phyloP scores from a whole-genome alignment of 2,113 vertebrate genomes.

The Syngnathus scovelli region DNA sequence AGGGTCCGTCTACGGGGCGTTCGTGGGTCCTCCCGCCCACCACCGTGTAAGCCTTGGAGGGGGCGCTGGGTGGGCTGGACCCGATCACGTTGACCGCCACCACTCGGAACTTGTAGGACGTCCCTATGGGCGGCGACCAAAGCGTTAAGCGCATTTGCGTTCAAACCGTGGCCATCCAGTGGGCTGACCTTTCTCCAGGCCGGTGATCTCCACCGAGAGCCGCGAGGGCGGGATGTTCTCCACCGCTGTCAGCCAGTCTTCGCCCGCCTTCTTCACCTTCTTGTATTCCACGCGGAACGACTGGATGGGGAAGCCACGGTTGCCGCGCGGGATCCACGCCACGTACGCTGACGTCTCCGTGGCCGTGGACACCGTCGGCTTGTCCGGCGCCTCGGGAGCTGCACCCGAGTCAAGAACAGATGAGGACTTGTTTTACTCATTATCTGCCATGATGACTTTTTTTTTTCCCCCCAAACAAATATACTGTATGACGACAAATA shows the following conservation, averaged over 20 bases:
- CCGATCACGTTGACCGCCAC: constrained; percentile 90
- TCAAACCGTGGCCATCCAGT: neutral
- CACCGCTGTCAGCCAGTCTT: constrained; percentile 86
- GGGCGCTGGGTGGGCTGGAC: constrained; percentile 86
- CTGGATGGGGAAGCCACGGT: constrained; percentile 92
- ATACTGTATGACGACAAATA: no score
- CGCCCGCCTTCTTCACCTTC: constrained; percentile 86
- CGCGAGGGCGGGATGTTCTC: constrained; percentile 90
- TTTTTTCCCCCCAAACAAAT: no score
- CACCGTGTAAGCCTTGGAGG: constrained; percentile 86
- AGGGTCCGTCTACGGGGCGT: constrained; percentile 87
- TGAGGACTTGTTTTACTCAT: neutral
- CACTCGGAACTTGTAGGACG: constrained; percentile 91
- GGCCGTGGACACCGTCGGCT: constrained; percentile 92
- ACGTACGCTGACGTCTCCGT: constrained; percentile 93
- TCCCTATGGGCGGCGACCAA: constrained; percentile 65
- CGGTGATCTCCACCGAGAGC: constrained; percentile 92
- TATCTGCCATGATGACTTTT: no score
- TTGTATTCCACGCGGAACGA: constrained; percentile 92
- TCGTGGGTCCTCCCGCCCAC: constrained; percentile 80
- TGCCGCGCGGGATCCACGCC: constrained; percentile 96
- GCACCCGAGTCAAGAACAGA: constrained; percentile 8
- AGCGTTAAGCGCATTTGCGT: constrained; percentile 37
- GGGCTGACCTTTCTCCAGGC: constrained; percentile 86
- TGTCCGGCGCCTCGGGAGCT: constrained; percentile 97